These are phyloP conservation scores for Porites lutea DNA, from an alignment of 64 coral and sea anemone genomes.

Conservation along the genomic window DNA sequence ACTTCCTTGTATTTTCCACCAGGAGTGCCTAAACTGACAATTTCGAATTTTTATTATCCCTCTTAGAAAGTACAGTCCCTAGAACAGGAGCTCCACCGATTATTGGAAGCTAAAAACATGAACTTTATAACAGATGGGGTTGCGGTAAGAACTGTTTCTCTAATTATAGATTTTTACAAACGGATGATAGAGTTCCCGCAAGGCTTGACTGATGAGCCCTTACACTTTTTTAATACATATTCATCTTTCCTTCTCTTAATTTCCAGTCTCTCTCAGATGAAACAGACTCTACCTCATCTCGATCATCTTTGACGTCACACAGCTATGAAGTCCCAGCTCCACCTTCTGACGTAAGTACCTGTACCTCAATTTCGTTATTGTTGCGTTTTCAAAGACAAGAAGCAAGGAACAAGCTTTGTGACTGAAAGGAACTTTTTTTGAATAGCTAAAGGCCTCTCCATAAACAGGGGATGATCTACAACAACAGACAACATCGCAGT, in stretches of 20 bases:
- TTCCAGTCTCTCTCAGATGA: slow-evolving; percentile 49
- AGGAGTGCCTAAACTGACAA: background rate
- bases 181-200: no score
- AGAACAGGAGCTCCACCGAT: slow-evolving; percentile 48
- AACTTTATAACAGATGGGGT: background rate
- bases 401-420: no score
- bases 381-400: no score
- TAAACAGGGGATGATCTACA: no score
- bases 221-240: no score
- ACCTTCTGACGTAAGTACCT: slow-evolving; percentile 23
- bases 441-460: no score
- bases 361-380: background rate
- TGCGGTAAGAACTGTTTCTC: background rate
- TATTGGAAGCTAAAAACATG: background rate
- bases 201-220: no score
- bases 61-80: slow-evolving; percentile 65
- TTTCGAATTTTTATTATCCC: background rate
- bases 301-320: slow-evolving; percentile 43
- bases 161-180: no score
- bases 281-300: slow-evolving; percentile 18
- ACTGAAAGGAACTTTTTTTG: no score
- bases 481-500: no score
- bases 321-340: slow-evolving; percentile 19
- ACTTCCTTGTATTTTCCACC: no score
- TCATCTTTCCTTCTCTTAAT: background rate